phyloP scores from a whole-genome alignment of 2,797 vertebrate species.

The Chelonia mydas region DNA sequence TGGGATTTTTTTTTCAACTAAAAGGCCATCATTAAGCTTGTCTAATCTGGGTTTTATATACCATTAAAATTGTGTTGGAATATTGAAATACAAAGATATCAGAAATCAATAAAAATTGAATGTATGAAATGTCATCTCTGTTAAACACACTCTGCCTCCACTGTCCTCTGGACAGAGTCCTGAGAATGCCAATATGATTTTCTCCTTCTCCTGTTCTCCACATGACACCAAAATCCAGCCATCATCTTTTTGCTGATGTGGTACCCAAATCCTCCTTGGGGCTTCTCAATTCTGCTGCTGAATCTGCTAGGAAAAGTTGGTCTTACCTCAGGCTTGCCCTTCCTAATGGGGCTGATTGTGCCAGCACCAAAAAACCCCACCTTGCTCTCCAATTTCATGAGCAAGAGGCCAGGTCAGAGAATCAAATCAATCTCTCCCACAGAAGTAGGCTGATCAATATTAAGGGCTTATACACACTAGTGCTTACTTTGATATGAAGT shows the following conservation, averaged over 20 bases:
- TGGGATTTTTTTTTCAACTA: not conserved
- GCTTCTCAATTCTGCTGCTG: not conserved
- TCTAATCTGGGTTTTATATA: not conserved
- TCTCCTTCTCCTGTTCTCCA: not conserved
- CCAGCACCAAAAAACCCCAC: not conserved
- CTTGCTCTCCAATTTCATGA: not conserved
- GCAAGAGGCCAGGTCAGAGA: not conserved
- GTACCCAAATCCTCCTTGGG: not conserved
- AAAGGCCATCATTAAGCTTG: not conserved
- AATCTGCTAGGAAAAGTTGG: constrained; percentile 1
- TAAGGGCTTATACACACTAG: not conserved
- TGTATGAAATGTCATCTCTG: not conserved
- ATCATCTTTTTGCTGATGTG: not conserved
- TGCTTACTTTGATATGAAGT: too few species aligned
- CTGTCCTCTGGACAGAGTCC: not conserved
- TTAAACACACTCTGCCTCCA: not conserved
- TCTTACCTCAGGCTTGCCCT: not conserved
- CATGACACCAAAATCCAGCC: not conserved
- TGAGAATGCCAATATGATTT: not conserved
- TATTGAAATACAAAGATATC: not conserved
- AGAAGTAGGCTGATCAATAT: not conserved
- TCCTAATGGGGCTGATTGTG: not conserved
- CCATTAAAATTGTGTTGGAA: not conserved
- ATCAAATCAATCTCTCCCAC: not conserved
- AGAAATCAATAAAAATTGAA: not conserved